A percentile compares a stretch with the other conserved stretches of the same genome.
Evolutionary conservation across 2,113 vertebrate species (phyloP).

Genomic region (Prinia subflava): DNA sequence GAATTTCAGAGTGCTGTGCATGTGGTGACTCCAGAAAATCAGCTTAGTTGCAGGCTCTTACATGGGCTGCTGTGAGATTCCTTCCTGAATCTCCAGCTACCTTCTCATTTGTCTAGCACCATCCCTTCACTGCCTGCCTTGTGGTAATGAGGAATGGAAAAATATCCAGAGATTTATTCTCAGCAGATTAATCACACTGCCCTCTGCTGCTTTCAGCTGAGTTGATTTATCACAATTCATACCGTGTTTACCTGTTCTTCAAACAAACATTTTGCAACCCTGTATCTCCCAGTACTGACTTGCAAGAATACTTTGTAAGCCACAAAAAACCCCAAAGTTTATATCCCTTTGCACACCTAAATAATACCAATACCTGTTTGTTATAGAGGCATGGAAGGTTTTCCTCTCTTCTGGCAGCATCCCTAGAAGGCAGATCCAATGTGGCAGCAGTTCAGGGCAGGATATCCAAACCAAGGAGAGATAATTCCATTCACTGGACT

Average conservation of each 20-base stretch:
- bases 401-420: neutral
- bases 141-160: neutral
- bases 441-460: neutral
- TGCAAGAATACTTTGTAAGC: neutral
- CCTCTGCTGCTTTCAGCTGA: slow-evolving; percentile 22
- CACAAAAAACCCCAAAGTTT: neutral
- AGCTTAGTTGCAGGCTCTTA: neutral
- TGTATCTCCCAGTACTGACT: neutral
- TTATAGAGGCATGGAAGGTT: neutral
- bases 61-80: neutral
- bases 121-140: neutral
- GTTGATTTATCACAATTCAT: neutral
- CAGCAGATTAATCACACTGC: slow-evolving; percentile 17
- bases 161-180: neutral
- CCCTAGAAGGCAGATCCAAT: neutral
- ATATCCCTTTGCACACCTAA: neutral
- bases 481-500: neutral
- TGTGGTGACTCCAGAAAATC: neutral
- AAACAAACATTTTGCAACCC: neutral
- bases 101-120: neutral
- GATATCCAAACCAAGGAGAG: neutral
- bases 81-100: neutral
- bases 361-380: neutral
- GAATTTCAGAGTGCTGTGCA: neutral
- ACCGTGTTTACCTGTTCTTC: neutral